These are phyloP conservation scores for Blastobasis adustella DNA, from an alignment of 2,888 invertebrate genomes.

Conservation along the genomic window DNA sequence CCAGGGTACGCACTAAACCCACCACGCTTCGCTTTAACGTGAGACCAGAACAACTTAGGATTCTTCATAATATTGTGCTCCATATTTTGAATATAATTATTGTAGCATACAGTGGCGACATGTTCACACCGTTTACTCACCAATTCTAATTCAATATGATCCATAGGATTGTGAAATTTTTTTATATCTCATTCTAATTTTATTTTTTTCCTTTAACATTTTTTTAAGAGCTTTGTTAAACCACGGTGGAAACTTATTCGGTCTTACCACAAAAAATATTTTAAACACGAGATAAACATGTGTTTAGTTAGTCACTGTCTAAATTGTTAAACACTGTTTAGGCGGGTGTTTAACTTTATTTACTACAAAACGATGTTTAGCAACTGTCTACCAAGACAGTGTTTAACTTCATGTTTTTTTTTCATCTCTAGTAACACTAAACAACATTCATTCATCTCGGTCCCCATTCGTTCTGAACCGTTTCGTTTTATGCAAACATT, in stretches of 20 bases:
- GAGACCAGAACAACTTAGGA: constrained; percentile 8
- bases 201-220: constrained; percentile 7
- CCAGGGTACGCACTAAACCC: constrained; percentile 4
- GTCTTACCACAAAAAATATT: too few relatives aligned
- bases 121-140: neutral
- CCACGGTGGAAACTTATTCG: constrained; percentile 6
- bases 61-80: constrained; percentile 1
- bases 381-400: too few relatives aligned
- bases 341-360: too few relatives aligned
- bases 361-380: too few relatives aligned
- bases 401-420: too few relatives aligned
- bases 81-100: neutral
- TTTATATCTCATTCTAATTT: constrained; percentile 5
- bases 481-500: too few relatives aligned
- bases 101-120: neutral
- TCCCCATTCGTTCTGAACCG: too few relatives aligned
- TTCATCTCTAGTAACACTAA: too few relatives aligned
- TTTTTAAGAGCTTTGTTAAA: constrained; percentile 2
- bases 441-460: too few relatives aligned
- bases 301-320: too few relatives aligned
- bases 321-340: too few relatives aligned
- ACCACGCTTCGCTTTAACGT: constrained; percentile 6
- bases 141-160: constrained; percentile 2
- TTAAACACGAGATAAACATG: too few relatives aligned
- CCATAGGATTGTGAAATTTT: constrained; percentile 8